Base-by-base conservation (phyloP, 2,888 invertebrate species). In the Sclerodermus sp. region DNA sequence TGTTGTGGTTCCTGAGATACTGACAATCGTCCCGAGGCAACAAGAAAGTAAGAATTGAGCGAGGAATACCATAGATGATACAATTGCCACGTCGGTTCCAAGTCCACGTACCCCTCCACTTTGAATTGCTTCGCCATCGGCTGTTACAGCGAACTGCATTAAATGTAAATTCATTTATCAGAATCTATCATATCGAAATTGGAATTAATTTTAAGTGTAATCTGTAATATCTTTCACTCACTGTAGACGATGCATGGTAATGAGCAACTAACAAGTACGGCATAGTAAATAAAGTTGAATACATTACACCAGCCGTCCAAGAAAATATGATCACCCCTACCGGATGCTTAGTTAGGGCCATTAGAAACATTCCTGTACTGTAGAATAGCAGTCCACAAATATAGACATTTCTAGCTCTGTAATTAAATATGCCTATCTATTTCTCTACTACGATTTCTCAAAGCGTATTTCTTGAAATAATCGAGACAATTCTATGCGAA, bases 231-330 rank as follows among this genome's bases (percentile, higher is more conserved):
- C n/a, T n/a, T n/a, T n/a, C n/a, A 57, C 84, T 84, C 82, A 95
- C 96, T 82, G 86, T 88, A 66, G 91, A 90, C 52, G 87, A 87
- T n/a, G 93, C 88, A 74, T 97, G 96, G 76, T 96, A 97, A 75
- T 93, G 91, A 4, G 97, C 96, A 23, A 97, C 87, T 46, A 97
- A 82, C 31, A 96, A 81, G 73, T 96, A 97, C 1, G 96, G 96
- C 93, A 97, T 93, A 9, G 96, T 97, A 79, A 97, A 97, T 18
- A 97, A 83, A 0, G 96, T 96, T 12, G 96, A 95, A 79, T 97
- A 97, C 94, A 96, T 95, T 41, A 97, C 88, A 1, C 97, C 96
- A 1, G 96, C 95, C 0, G 93, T 89, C 86, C 94, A 92, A 60
- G 96, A 94, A 77, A 94, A 93, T 36, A 94, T 73, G 37, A 95